Percentiles rank a stretch among this genome's conserved stretches.
Conservation (phyloP, 2,888 invertebrate genomes). For the Amaurobius ferox region DNA sequence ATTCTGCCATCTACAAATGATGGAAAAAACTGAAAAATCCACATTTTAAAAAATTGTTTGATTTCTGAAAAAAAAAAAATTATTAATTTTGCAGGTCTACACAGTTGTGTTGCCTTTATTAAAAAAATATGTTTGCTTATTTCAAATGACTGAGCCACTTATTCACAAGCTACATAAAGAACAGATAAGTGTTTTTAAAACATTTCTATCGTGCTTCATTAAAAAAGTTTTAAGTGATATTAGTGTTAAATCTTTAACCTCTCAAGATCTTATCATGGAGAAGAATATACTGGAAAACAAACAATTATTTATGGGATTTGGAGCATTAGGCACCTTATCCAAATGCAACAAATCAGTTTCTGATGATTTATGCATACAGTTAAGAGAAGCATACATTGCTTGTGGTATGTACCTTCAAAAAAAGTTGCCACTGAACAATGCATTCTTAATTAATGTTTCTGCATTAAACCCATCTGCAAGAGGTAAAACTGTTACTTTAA, state of each 20-base stretch:
- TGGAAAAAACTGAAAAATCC: neutral
- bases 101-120: neutral
- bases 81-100: neutral
- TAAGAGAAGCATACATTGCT: neutral
- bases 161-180: neutral
- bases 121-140: neutral
- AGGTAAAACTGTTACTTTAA: neutral
- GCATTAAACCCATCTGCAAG: neutral
- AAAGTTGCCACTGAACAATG: too few relatives aligned
- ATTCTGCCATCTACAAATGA: neutral
- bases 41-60: neutral
- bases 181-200: too few relatives aligned
- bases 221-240: conserved; percentile 9
- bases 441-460: neutral
- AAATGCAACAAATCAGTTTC: neutral
- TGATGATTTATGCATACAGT: neutral
- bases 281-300: neutral
- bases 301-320: neutral
- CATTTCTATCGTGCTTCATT: neutral
- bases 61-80: neutral
- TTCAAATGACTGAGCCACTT: neutral
- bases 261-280: neutral
- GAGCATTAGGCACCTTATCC: neutral
- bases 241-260: too few relatives aligned
- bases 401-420: neutral